A percentile compares a stretch with the other conserved stretches of the same genome.
Conservation (phyloP, 64 coral and sea anemone genomes). For the Dendronephthya gigantea region DNA sequence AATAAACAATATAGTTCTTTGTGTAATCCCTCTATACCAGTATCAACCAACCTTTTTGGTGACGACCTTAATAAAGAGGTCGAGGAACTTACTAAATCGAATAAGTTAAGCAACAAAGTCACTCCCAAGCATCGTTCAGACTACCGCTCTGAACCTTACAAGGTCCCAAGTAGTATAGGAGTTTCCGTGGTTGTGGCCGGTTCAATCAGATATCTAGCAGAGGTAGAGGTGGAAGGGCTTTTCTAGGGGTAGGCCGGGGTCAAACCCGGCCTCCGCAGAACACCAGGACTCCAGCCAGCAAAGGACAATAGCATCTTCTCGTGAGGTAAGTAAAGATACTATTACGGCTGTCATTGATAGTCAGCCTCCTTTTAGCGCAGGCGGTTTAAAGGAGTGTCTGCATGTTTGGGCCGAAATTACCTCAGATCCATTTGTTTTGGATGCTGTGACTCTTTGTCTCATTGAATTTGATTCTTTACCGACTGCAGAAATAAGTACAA, state of each 20-base stretch:
- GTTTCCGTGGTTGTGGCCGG: neutral
- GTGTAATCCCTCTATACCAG: slow-evolving; percentile 12
- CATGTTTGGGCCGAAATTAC: slow-evolving; percentile 41
- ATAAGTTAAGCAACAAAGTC: slow-evolving; percentile 1
- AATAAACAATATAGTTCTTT: slow-evolving; percentile 23
- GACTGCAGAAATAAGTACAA: slow-evolving; percentile 1
- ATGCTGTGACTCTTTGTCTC: slow-evolving; percentile 38
- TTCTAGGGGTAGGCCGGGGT: no score
- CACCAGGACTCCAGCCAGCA: neutral
- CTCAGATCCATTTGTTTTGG: slow-evolving; percentile 49
- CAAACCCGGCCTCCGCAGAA: neutral
- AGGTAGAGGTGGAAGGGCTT: neutral
- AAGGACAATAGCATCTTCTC: neutral
- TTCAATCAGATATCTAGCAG: neutral
- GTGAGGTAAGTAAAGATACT: neutral
- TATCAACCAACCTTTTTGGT: slow-evolving; percentile 24
- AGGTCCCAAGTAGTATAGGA: neutral
- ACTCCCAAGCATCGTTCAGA: neutral
- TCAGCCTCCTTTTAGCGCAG: neutral
- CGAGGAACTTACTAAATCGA: slow-evolving; percentile 20
- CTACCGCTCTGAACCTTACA: neutral
- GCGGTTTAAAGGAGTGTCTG: neutral
- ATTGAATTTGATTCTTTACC: slow-evolving; percentile 43
- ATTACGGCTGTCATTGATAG: neutral
- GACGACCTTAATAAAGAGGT: slow-evolving; percentile 22